Base-by-base conservation (phyloP, 2,113 vertebrate species). In the Rostratula benghalensis region DNA sequence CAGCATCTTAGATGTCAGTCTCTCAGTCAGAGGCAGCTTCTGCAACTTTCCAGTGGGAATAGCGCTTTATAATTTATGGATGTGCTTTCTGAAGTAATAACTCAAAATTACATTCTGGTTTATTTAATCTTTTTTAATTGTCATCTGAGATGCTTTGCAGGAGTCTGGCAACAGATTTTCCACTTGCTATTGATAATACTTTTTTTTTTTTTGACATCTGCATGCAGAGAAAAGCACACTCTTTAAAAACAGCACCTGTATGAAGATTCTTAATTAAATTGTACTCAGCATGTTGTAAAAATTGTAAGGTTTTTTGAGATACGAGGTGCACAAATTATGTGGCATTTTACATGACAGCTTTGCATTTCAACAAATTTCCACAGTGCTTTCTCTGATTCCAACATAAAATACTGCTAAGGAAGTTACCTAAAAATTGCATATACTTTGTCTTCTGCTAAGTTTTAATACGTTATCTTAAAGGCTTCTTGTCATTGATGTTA, bases 61-160 rank as follows among this genome's bases (percentile, higher is more conserved):
- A 28, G 51, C 2, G 1, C 31, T 91, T 82, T 41, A 60, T 86
- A 75, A 93, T 88, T 71, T 87, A 95, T 88, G 60, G 60, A 71
- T 80, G n/a, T 80, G 25, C 27, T 93, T 93, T 81, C 74, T 31
- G 31, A 73, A 93, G 83, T 88, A 93, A 84, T 71, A 86, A 75
- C 41, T 79, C 90, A 92, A 81, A 93, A 95, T 83, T 91, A 33
- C 65, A 63, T 82, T 95, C 59, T 45, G 54, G 45, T 96, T 91
- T 90, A 75, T 91, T 94, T 93, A 86, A 95, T 90, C 83, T 94
- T 73, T 81, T 92, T 87, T 87, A 96, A 96, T 96, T 94, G 78
- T 56, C 33, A 37, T 89, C 83, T 87, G 76, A 71, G 67, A 71
- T 48, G 63, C 54, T 89, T 93, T 87, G 64, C 41, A 53, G 61